These are phyloP conservation scores for Otis tarda DNA, from an alignment of 2,113 vertebrate genomes.

Conservation along the genomic window DNA sequence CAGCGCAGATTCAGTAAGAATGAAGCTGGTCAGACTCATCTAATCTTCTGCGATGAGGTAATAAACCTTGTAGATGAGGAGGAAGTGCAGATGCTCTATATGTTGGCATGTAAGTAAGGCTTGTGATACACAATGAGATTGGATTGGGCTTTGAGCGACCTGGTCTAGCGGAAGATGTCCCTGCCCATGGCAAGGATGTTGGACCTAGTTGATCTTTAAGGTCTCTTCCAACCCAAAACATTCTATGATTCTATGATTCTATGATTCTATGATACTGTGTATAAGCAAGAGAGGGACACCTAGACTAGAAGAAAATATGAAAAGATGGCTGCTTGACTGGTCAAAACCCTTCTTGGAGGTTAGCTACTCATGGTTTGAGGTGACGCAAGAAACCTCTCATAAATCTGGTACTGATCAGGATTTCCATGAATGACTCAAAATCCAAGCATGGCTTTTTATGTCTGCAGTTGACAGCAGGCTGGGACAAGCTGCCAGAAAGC, in stretches of 20 bases:
- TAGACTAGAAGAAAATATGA: background rate
- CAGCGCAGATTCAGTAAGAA: background rate
- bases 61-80: background rate
- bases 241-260: too few species aligned
- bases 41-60: background rate
- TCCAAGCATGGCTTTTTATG: background rate
- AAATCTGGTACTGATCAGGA: background rate
- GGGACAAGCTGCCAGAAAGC: background rate
- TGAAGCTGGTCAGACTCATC: background rate
- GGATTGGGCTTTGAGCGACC: too few species aligned
- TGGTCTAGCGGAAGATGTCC: too few species aligned
- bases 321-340: background rate
- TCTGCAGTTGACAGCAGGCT: background rate
- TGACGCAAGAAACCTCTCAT: background rate
- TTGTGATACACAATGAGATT: background rate
- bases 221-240: too few species aligned
- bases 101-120: background rate
- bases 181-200: too few species aligned
- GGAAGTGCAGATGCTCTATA: background rate
- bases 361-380: background rate
- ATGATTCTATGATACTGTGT: background rate
- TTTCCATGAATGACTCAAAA: background rate
- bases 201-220: too few species aligned
- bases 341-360: background rate
- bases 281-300: background rate